phyloP scores from a whole-genome alignment of 2,797 vertebrate species.

The Amblyraja radiata region DNA sequence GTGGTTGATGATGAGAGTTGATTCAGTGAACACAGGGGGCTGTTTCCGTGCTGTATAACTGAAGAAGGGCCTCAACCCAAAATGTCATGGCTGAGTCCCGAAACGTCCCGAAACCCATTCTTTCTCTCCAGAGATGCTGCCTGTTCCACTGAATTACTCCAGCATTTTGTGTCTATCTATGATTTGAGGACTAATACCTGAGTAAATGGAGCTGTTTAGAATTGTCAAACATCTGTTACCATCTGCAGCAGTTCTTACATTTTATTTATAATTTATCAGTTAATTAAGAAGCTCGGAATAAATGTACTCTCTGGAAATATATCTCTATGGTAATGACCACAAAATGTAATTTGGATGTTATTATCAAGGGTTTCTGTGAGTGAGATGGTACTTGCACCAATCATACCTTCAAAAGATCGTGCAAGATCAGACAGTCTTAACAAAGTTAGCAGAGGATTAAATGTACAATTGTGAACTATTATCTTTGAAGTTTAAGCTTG shows the following conservation, averaged over 20 bases:
- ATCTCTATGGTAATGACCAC: background rate
- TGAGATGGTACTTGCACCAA: background rate
- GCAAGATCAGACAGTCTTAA: conserved; percentile 66
- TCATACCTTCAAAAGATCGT: conserved; percentile 48
- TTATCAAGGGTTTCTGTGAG: background rate
- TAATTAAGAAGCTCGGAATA: background rate
- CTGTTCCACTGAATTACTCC: too few relatives aligned
- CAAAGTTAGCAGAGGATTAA: conserved; percentile 67
- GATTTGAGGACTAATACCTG: too few relatives aligned
- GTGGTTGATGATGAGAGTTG: too few relatives aligned
- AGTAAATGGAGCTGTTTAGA: background rate
- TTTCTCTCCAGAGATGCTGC: too few relatives aligned
- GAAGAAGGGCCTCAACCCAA: too few relatives aligned
- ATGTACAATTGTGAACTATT: conserved; percentile 68
- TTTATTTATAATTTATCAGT: background rate
- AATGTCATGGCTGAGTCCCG: too few relatives aligned
- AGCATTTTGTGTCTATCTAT: too few relatives aligned
- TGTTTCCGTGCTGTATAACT: too few relatives aligned
- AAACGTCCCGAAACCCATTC: too few relatives aligned
- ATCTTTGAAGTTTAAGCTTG: conserved; percentile 91
- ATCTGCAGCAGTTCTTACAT: background rate
- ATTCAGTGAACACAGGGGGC: too few relatives aligned
- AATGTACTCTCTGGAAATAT: background rate
- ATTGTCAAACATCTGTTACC: background rate
- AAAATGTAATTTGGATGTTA: background rate